These are phyloP conservation scores for Oligia fasciuncula DNA, from an alignment of 2,888 invertebrate species.

Conservation along the genomic window DNA sequence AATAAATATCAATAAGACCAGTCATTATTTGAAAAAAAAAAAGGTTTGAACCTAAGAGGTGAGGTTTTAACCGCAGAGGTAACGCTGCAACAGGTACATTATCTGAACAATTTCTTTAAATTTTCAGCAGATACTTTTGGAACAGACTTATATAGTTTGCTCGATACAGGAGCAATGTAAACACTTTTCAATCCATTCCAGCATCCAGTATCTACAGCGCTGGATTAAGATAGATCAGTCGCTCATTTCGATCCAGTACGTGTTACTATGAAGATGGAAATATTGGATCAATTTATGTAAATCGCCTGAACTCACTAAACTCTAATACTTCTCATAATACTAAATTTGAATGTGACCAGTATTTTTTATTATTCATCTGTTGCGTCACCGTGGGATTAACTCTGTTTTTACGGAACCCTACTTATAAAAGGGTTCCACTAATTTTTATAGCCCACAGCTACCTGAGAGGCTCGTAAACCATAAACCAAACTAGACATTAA, in stretches of 20 bases:
- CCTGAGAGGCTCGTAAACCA: conserved; percentile 64
- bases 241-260: background rate
- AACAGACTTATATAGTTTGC: background rate
- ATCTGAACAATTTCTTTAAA: background rate
- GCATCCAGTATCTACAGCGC: no score
- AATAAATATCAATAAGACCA: no score
- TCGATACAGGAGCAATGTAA: background rate
- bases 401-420: conserved; percentile 46
- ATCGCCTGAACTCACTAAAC: background rate
- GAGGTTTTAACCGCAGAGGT: no score
- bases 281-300: background rate
- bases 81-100: no score
- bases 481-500: conserved; percentile 47
- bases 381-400: conserved; percentile 3
- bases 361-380: conserved; percentile 13
- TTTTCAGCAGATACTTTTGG: background rate
- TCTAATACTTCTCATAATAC: background rate
- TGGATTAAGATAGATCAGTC: background rate
- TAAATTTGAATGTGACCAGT: background rate
- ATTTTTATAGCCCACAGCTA: conserved; percentile 69
- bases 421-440: conserved; percentile 60
- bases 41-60: no score
- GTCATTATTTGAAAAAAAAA: no score
- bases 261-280: background rate
- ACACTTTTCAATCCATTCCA: background rate